Evolutionary conservation across 1,140 invertebrate genomes (phyloP).

Genomic region (Pogonus chalceus): DNA sequence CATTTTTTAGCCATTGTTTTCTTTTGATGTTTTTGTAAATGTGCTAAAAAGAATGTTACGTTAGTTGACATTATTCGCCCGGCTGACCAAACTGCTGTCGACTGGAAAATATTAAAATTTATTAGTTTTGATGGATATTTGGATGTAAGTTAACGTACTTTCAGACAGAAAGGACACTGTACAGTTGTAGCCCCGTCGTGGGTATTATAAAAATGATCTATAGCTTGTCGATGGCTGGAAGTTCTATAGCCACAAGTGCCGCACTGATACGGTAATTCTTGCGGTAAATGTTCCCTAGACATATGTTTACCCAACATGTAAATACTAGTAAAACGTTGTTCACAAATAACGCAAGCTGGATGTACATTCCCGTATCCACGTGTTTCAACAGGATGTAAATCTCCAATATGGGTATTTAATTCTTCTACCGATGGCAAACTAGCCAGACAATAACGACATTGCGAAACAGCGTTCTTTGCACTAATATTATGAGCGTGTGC

Average conservation of each 20-base stretch:
- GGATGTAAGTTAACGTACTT: slow-evolving; percentile 35
- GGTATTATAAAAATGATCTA: slow-evolving; percentile 59
- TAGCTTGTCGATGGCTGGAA: slow-evolving; percentile 60
- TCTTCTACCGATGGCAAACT: slow-evolving; percentile 39
- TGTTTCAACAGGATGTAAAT: slow-evolving; percentile 48
- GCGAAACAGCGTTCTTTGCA: slow-evolving; percentile 27
- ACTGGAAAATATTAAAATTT: slow-evolving; percentile 25
- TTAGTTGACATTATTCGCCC: slow-evolving; percentile 40
- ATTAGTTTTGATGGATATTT: not conserved
- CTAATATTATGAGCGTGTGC: slow-evolving; percentile 47
- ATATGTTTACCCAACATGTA: slow-evolving; percentile 61
- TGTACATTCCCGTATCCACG: slow-evolving; percentile 38
- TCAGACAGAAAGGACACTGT: slow-evolving; percentile 65
- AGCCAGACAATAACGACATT: slow-evolving; percentile 47
- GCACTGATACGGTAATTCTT: slow-evolving; percentile 72
- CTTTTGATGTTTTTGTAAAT: slow-evolving; percentile 42
- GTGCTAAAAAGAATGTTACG: slow-evolving; percentile 40
- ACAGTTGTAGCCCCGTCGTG: slow-evolving; percentile 52
- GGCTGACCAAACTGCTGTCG: slow-evolving; percentile 37
- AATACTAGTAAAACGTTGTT: slow-evolving; percentile 50
- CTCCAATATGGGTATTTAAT: slow-evolving; percentile 42
- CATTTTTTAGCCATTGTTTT: slow-evolving; percentile 53
- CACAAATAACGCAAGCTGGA: slow-evolving; percentile 46
- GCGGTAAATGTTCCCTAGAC: slow-evolving; percentile 59
- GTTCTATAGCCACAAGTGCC: slow-evolving; percentile 59